These are phyloP conservation scores for Tupaia chinensis DNA, from an alignment of 2,113 vertebrate species.

Conservation along the genomic window DNA sequence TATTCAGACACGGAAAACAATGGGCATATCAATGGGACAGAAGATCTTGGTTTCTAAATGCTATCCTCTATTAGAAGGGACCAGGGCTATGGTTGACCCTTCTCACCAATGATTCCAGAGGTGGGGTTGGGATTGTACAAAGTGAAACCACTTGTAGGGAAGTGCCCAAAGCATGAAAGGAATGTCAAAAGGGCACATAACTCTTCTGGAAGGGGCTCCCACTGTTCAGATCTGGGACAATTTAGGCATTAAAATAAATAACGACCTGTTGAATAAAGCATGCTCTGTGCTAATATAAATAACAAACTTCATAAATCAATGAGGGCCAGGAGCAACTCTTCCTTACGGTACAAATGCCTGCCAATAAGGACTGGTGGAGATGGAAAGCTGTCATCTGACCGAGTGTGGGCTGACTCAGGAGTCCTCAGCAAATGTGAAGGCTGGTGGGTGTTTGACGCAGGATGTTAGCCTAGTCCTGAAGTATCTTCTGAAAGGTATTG, in stretches of 20 bases:
- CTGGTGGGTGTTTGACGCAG: background rate
- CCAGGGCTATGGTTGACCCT: background rate
- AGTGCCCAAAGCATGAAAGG: background rate
- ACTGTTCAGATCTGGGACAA: background rate
- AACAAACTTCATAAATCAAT: background rate
- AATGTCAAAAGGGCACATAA: background rate
- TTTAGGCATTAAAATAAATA: background rate
- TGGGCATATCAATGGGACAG: background rate
- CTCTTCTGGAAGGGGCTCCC: background rate
- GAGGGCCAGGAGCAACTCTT: background rate
- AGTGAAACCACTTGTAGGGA: background rate
- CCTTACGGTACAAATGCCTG: background rate
- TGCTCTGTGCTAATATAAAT: background rate
- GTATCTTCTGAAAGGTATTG: background rate
- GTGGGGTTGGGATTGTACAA: background rate
- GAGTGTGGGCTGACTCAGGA: background rate
- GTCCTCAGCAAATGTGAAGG: background rate
- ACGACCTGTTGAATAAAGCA: background rate
- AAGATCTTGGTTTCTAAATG: constrained; percentile 5
- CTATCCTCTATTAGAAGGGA: background rate
- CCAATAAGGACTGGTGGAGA: background rate
- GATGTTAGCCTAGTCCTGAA: background rate
- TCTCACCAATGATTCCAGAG: background rate
- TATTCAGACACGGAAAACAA: background rate
- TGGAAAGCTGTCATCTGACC: background rate